Evolutionary conservation across 2,888 invertebrate genomes (phyloP), one percentile per base, ranked within the genome.

Genomic region (Caenorhabditis uteleia): DNA sequence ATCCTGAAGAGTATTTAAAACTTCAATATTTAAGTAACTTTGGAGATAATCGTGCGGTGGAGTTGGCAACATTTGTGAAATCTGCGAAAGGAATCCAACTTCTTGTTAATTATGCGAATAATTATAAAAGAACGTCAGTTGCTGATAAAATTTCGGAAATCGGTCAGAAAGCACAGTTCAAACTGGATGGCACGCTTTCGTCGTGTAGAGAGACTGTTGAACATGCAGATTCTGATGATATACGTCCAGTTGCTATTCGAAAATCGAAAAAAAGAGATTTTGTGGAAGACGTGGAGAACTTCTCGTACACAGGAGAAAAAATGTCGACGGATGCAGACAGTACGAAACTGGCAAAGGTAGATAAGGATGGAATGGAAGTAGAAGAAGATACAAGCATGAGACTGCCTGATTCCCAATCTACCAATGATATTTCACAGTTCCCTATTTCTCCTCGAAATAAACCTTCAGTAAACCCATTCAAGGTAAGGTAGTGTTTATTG

Each of bases 131-230:
- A 27, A 16, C 55, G 12, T 61, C 59, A 12, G 38, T 79, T 18
- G 50, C 70, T n/a, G 71, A 78, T 8, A 80, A 80, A 58, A 77
- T 80, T 7, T 57, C 54, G 10, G 64, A 58, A 38, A 57, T 64
- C n/a, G 64, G 64, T 25, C 26, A 54, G 6, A 20, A 36, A 21
- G 27, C 48, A n/a, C n/a, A n/a, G 29, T 23, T 46, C n/a, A 21
- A 33, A 14, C n/a, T n/a, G n/a, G 14, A 40, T 4, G 18, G 8
- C 2, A 8, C 3, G 12, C 2, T n/a, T 7, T 20, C 12, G 3
- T 40, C 40, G 40, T 8, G 34, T 12, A 47, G 36, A 23, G 31
- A 21, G 14, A 21, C n/a, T 34, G 14, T n/a, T 29, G 26, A 34
- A 10, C n/a, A 44, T 16, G 33, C 27, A 34, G 38, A 48, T n/a